Percentiles rank a stretch among this genome's conserved stretches.
Evolutionary conservation across 1,140 invertebrate genomes (phyloP).

Genomic region (Triops longicaudatus): DNA sequence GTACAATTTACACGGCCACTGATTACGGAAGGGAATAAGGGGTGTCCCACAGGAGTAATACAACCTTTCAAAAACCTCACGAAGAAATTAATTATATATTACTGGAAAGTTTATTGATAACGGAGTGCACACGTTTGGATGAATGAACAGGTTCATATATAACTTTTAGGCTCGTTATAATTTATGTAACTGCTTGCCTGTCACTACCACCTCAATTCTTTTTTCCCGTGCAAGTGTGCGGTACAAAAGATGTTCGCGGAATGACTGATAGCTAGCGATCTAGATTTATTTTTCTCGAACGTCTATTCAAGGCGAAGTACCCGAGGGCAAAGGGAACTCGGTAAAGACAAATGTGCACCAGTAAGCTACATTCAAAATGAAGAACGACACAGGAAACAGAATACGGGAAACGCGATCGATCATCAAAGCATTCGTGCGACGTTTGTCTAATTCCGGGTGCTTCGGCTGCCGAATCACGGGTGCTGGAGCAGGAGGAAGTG

Average conservation of each 20-base stretch:
- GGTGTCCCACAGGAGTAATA: too few species aligned
- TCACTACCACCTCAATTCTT: neutral
- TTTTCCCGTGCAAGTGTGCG: neutral
- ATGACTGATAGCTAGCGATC: neutral
- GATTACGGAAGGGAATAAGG: too few species aligned
- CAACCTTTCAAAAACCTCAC: too few species aligned
- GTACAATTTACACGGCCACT: too few species aligned
- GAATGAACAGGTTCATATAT: neutral
- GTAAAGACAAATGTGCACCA: slow-evolving; percentile 64
- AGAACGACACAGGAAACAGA: slow-evolving; percentile 79
- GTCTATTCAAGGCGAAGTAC: neutral
- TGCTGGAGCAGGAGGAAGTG: slow-evolving; percentile 24
- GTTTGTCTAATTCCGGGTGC: slow-evolving; percentile 32
- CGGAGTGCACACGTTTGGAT: too few species aligned
- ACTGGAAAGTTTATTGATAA: too few species aligned
- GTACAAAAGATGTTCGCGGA: neutral
- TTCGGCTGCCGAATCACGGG: slow-evolving; percentile 36
- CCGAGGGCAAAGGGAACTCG: neutral
- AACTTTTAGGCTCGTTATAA: neutral
- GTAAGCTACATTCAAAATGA: slow-evolving; percentile 76
- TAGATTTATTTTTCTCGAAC: neutral
- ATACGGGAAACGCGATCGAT: slow-evolving; percentile 78
- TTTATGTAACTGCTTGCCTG: neutral
- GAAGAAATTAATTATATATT: too few species aligned
- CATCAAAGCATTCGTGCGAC: slow-evolving; percentile 69